Base-by-base conservation (phyloP, 2,888 invertebrate genomes). In the Hypena proboscidalis region DNA sequence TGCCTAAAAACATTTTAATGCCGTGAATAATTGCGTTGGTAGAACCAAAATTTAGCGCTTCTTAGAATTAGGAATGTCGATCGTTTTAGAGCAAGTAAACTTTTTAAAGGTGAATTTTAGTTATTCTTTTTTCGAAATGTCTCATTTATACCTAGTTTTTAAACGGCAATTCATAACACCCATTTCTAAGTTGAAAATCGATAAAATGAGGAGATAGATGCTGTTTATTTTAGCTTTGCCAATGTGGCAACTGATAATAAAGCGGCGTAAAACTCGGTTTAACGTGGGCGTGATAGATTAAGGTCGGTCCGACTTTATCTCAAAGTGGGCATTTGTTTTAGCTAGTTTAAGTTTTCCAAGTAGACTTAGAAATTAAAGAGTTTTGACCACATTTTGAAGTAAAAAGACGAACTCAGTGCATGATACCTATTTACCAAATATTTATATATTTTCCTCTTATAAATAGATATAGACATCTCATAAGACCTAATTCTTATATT, bases 241-340 rank as follows among this genome's bases (percentile, higher is more conserved):
- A 77, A 80, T 77, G 78, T 74, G 77, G 80, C 75, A 74, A 77
- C 73, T 81, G 85, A 86, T 88, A 85, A 81, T 82, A 80, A 71
- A 60, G 69, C 53, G 75, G 72, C 77, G 76, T 85, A 85, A 87
- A 87, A 78, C 79, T 72, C 61, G 67, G 73, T 60, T 71, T 63
- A 61, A 70, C 77, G 87, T 89, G 81, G 89, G 87, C 78, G 85
- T 70, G 63, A 45, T 14, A 82, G 85, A 88, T 87, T 88, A 81
- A 70, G 58, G 52, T 61, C 67, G 64, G 68, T 58, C 58, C 58
- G 59, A 67, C 73, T 70, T 68, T 85, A 85, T 82, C 81, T 85
- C 63, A 76, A 83, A 81, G 78, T 70, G 77, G 80, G 85, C 77
- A 88, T 85, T 88, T 88, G 86, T 85, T 83, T 74, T 70, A 70